phyloP scores from a whole-genome alignment of 2,113 vertebrate genomes.

The Microcebus jonahi region DNA sequence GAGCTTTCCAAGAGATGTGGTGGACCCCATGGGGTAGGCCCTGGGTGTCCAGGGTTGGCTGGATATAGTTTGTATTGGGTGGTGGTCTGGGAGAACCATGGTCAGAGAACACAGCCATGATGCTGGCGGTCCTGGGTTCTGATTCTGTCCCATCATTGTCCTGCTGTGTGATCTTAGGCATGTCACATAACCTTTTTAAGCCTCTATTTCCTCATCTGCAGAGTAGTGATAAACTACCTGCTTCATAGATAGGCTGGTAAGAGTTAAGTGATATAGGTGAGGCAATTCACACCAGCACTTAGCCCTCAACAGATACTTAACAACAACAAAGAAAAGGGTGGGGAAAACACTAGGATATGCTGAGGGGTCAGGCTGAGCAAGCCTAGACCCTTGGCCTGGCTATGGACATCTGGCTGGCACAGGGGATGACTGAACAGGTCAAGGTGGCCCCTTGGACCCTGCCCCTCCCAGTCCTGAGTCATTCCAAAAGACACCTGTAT shows the following conservation, averaged over 20 bases:
- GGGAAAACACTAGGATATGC: not conserved
- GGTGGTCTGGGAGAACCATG: not conserved
- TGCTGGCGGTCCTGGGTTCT: not conserved
- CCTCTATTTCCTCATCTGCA: not conserved
- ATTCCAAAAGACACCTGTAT: not conserved
- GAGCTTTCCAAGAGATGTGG: not conserved
- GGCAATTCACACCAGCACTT: not conserved
- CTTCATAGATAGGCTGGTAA: not conserved
- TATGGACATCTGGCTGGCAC: not conserved
- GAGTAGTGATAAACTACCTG: constrained; percentile 31
- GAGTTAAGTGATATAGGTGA: not conserved
- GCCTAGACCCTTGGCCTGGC: not conserved
- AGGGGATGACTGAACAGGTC: not conserved
- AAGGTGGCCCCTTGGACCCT: not conserved
- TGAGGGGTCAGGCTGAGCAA: not conserved
- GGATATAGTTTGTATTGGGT: not conserved
- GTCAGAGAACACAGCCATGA: not conserved
- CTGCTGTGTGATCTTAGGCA: not conserved
- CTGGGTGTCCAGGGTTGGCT: not conserved
- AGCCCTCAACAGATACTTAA: not conserved
- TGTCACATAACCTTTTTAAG: not conserved
- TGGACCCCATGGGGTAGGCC: not conserved
- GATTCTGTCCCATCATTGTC: not conserved
- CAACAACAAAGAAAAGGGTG: not conserved
- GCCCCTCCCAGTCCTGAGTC: not conserved